These are phyloP conservation scores for Notospermus geniculatus DNA, from an alignment of 1,140 invertebrate genomes.

Conservation along the genomic window DNA sequence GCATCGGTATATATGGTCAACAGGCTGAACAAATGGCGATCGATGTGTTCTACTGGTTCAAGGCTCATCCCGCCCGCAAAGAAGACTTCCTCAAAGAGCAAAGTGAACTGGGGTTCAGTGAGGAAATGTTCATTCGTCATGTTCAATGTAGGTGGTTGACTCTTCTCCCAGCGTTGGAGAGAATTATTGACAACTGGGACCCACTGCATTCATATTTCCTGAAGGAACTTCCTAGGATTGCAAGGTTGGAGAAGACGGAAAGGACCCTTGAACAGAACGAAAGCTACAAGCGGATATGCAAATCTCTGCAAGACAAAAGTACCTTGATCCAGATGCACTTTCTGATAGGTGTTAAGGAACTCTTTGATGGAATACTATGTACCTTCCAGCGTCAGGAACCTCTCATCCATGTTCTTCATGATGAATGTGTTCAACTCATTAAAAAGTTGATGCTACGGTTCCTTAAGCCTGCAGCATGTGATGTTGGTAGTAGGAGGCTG, in stretches of 20 bases:
- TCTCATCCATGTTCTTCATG: constrained; percentile 24
- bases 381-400: constrained; percentile 26
- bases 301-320: no score
- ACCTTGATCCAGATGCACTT: no score
- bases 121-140: constrained; percentile 33
- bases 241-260: no score
- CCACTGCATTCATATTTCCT: constrained; percentile 24
- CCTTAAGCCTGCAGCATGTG: constrained; percentile 5
- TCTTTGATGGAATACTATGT: constrained; percentile 19
- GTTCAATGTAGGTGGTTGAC: constrained; percentile 31
- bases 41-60: constrained; percentile 31
- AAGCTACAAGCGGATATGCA: no score
- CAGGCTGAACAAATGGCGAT: constrained; percentile 26
- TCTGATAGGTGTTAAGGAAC: no score
- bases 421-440: constrained; percentile 17
- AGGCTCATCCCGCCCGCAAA: constrained; percentile 26
- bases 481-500: constrained; percentile 9
- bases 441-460: constrained; percentile 15
- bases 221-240: constrained; percentile 23
- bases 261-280: no score
- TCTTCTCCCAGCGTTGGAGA: constrained; percentile 23
- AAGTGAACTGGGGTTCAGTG: constrained; percentile 16
- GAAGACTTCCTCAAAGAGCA: constrained; percentile 32
- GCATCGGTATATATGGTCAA: constrained; percentile 28
- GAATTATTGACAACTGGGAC: constrained; percentile 29